These are phyloP conservation scores for Polymixis lichenea DNA, from an alignment of 2,888 invertebrate genomes.

Conservation along the genomic window DNA sequence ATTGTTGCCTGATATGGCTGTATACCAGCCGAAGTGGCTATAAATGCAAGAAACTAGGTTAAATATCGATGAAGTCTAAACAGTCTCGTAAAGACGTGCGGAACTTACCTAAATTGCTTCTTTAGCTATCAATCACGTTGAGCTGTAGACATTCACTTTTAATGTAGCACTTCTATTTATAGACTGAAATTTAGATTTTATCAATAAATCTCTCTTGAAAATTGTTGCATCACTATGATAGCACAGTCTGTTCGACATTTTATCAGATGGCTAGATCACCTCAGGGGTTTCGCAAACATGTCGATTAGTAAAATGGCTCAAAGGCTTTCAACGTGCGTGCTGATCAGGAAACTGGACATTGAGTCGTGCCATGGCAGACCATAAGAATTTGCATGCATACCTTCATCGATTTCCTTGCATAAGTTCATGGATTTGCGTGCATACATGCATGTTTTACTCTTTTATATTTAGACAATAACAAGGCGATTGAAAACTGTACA, in stretches of 20 bases:
- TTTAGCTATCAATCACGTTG: constrained; percentile 68
- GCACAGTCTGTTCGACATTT: constrained; percentile 12
- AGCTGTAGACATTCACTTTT: constrained; percentile 47
- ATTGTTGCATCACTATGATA: constrained; percentile 26
- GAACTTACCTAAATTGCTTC: constrained; percentile 74
- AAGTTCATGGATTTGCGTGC: no score
- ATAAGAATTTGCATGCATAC: no score
- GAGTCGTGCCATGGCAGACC: not conserved
- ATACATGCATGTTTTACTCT: not conserved
- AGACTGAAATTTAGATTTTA: constrained; percentile 16
- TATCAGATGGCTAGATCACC: not conserved
- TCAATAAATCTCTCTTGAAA: constrained; percentile 19
- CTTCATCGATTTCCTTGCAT: no score
- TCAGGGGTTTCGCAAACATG: constrained; percentile 11
- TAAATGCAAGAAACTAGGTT: constrained; percentile 88
- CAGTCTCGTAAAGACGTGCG: constrained; percentile 75
- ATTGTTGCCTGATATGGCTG: constrained; percentile 85
- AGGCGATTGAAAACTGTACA: not conserved
- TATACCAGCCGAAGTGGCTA: constrained; percentile 84
- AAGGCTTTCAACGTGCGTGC: constrained; percentile 20
- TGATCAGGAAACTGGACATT: constrained; percentile 5
- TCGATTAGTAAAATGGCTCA: not conserved
- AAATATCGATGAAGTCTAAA: constrained; percentile 86
- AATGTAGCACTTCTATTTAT: constrained; percentile 47
- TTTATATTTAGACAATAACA: not conserved